Base-by-base conservation (phyloP, 2,888 invertebrate genomes). In the Salticus scenicus region DNA sequence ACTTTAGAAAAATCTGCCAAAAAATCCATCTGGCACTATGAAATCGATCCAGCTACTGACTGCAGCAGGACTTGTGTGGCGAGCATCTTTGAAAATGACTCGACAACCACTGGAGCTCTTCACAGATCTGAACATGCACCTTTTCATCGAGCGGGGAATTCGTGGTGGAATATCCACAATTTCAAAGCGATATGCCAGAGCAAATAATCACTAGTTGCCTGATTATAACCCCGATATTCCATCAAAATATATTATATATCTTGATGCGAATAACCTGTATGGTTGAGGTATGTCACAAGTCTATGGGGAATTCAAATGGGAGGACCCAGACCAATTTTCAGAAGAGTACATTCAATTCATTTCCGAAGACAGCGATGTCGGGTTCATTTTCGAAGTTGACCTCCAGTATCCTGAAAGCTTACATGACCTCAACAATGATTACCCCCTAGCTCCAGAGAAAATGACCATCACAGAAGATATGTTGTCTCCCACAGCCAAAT, bases 31-130 rank as follows among this genome's bases (percentile, higher is more conserved):
- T n/a, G n/a, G n/a, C n/a, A n/a, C n/a, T 2, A 47, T 17, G 2
- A 47, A 17, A 17, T 17, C 17, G 47, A n/a, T 47, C 7, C n/a
- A 5, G 47, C 80, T 89, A 79, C 69, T 89, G 89, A 10, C n/a
- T n/a, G n/a, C n/a, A n/a, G n/a, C n/a, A n/a, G n/a, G n/a, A n/a
- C 10, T 47, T 47, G 47, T 47, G 47, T n/a, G 2, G 14, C 10
- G 10, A 12, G 7, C 47, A 12, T 47, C 10, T 17, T n/a, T 47
- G 17, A 47, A 47, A 47, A 47, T 47, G 47, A 47, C 47, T 17
- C 8, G 17, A 47, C 47, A 47, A n/a, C 17, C 47, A 2, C 47
- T 47, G 2, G 47, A 47, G n/a, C n/a, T n/a, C n/a, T n/a, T n/a
- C n/a, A 47, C 47, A 47, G 47, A 47, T 17, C 7, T 47, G 17